These are phyloP conservation scores for human (Homo sapiens) DNA, from an alignment of 2,113 vertebrate genomes.

Conservation along the genomic window DNA sequence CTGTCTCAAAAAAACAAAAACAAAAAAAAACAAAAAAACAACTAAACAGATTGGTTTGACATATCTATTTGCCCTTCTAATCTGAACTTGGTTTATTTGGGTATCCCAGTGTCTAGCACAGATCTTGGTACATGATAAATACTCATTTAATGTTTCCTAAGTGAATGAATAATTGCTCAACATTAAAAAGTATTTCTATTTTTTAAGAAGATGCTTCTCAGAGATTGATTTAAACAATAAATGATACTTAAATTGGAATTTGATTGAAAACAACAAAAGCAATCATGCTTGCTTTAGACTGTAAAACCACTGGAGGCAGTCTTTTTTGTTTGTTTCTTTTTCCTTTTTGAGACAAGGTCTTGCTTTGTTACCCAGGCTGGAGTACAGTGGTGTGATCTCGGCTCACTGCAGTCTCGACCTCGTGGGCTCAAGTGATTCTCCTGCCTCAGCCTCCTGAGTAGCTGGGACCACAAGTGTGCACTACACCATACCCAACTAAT, in stretches of 20 bases:
- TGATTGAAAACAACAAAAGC: constrained; percentile 6
- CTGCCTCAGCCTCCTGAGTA: no score
- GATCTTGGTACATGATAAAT: not conserved
- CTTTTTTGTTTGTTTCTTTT: no score
- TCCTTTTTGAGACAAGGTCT: no score
- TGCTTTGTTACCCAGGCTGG: no score
- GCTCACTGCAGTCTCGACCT: no score
- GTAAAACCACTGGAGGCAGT: not conserved
- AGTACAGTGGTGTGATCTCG: no score
- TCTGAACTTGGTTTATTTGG: constrained; percentile 10
- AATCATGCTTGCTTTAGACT: not conserved
- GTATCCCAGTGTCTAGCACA: not conserved
- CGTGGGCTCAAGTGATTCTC: no score
- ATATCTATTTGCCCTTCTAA: not conserved
- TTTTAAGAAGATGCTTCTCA: constrained; percentile 39
- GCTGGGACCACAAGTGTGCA: no score
- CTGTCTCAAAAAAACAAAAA: no score
- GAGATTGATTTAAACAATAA: constrained; percentile 25
- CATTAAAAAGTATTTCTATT: constrained; percentile 22
- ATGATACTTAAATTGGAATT: constrained; percentile 32
- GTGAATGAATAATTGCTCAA: constrained; percentile 36
- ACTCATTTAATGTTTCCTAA: constrained; percentile 12
- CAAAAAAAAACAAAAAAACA: no score
- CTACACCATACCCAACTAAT: no score
- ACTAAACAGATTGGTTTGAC: not conserved